Base-by-base conservation (phyloP, 2,113 vertebrate genomes). In the Opisthocomus hoazin region DNA sequence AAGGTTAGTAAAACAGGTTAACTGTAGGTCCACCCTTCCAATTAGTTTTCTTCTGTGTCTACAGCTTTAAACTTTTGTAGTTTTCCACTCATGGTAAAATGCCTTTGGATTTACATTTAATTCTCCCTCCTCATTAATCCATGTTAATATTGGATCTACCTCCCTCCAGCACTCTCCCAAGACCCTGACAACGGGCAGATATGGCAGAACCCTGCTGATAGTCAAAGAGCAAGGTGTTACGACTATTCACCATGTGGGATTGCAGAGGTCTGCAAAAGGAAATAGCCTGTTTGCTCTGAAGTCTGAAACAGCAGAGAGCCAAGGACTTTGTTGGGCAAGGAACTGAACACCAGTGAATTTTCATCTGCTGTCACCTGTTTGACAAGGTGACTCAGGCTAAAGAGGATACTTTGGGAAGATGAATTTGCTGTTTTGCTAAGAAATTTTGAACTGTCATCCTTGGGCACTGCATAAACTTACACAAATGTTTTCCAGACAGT, bases 371-470 rank as follows among this genome's bases (percentile, higher is more conserved):
- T 89, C 89, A 91, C 80, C 80, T 95, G 48, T 41, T 91, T 91
- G 84, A 93, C 86, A 94, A 94, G 95, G 90, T 94, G 92, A 92
- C 80, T 92, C 77, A 34, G 61, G 29, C 73, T 91, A 68, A 82
- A 86, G 18, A 96, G n/a, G 29, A 54, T 34, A 58, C 32, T 94
- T 90, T 64, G 26, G 48, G 77, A 96, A 97, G 90, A 95, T 18
- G 53, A 90, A 96, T 97, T 94, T 95, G 48, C 89, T 89, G 65
- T 94, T 95, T 97, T 94, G 32, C 53, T 73, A 82, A 91, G 80
- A 92, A 91, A 94, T 93, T 96, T 93, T 93, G 73, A 92, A 84
- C 74, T 89, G 86, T 94, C 89, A 91, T 41, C 84, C 80, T 84
- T 71, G 53, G 69, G 80, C 73, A 94, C 80, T 87, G 54, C 61